phyloP scores from a whole-genome alignment of 2,888 invertebrate genomes.

The Isotomurus palustris region DNA sequence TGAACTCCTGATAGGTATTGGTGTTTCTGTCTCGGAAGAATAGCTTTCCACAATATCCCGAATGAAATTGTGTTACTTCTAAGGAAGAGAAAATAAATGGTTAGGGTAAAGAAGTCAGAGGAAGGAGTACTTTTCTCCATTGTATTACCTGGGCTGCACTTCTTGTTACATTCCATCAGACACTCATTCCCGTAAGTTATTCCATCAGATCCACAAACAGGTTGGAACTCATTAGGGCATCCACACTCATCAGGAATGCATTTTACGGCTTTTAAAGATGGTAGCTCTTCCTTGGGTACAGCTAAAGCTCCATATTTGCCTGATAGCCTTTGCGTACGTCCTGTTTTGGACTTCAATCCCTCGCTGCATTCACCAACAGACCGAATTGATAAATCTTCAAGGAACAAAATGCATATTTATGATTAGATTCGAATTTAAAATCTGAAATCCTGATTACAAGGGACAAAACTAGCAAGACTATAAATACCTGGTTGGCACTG shows the following conservation, averaged over 20 bases:
- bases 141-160: conserved; percentile 9
- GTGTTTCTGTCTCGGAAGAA: conserved; percentile 3
- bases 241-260: conserved; percentile 8
- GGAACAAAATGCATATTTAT: too few relatives aligned
- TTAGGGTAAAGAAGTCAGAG: not conserved
- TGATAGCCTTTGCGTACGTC: too few relatives aligned
- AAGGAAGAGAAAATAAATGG: not conserved
- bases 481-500: not conserved
- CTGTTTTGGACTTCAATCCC: too few relatives aligned
- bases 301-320: too few relatives aligned
- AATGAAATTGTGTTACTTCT: conserved; percentile 1
- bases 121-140: not conserved
- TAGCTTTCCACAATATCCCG: conserved; percentile 15
- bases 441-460: too few relatives aligned
- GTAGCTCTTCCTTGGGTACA: not conserved
- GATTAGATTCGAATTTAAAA: too few relatives aligned
- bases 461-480: too few relatives aligned
- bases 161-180: conserved; percentile 12
- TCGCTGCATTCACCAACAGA: too few relatives aligned
- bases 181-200: conserved; percentile 22
- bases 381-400: too few relatives aligned
- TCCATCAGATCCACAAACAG: conserved; percentile 15
- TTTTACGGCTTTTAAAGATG: conserved; percentile 3
- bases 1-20: not conserved
- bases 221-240: conserved; percentile 9